Evolutionary conservation across 2,113 vertebrate genomes (phyloP).

Genomic region (Seriola quinqueradiata): DNA sequence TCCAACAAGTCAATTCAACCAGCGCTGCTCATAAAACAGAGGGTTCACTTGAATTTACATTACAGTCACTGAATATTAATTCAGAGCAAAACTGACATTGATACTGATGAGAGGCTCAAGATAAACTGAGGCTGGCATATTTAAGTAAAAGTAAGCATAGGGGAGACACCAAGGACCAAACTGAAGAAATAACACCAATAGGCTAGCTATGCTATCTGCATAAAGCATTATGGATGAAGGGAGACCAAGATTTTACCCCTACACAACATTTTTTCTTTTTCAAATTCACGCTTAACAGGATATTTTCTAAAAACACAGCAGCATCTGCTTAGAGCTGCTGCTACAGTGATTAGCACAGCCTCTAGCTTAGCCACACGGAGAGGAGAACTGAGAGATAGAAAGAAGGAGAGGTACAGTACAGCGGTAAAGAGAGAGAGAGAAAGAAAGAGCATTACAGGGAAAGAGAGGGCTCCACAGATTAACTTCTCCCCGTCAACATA

Average conservation of each 20-base stretch:
- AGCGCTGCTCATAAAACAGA: slow-evolving; percentile 54
- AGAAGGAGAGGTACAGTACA: background rate
- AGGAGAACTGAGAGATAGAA: slow-evolving; percentile 19
- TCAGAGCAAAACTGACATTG: slow-evolving; percentile 22
- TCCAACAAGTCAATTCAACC: slow-evolving; percentile 64
- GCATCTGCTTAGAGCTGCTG: slow-evolving; percentile 68
- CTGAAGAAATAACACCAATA: slow-evolving; percentile 9
- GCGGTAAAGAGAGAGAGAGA: background rate
- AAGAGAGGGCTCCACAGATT: slow-evolving; percentile 36
- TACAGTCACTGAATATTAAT: slow-evolving; percentile 42
- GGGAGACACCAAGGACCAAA: background rate
- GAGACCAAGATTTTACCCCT: slow-evolving; percentile 50
- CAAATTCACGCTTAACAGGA: slow-evolving; percentile 72
- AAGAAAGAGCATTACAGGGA: slow-evolving; percentile 17
- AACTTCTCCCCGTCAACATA: slow-evolving; percentile 55
- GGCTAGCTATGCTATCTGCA: slow-evolving; percentile 18
- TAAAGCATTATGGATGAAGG: slow-evolving; percentile 16
- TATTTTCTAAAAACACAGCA: slow-evolving; percentile 73
- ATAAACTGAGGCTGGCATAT: slow-evolving; percentile 32
- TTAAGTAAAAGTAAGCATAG: slow-evolving; percentile 14
- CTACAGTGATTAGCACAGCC: slow-evolving; percentile 67
- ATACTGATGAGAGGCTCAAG: slow-evolving; percentile 33
- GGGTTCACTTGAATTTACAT: slow-evolving; percentile 50
- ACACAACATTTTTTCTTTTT: slow-evolving; percentile 49
- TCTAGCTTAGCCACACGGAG: slow-evolving; percentile 49